A percentile compares a stretch with the other conserved stretches of the same genome.
These are phyloP conservation scores for Sebastes diploproa DNA, from an alignment of 2,797 vertebrate genomes.

Conservation along the genomic window DNA sequence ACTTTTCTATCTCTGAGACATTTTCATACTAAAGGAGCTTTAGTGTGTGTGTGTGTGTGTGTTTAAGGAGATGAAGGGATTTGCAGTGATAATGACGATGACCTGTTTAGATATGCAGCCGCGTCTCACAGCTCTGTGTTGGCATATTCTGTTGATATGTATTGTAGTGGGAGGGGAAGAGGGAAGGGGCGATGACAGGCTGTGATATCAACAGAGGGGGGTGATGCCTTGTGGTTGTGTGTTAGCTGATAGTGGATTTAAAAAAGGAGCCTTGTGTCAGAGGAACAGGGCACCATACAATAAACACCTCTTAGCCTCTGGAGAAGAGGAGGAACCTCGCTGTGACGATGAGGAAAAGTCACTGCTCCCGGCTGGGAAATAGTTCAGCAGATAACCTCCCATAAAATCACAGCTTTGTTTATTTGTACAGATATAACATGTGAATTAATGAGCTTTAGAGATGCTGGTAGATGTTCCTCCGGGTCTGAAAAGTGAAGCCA, in stretches of 20 bases:
- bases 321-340: not conserved
- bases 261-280: slow-evolving; percentile 15
- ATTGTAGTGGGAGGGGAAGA: slow-evolving; percentile 31
- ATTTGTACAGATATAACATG: not conserved
- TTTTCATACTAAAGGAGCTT: slow-evolving; percentile 28
- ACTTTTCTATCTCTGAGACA: slow-evolving; percentile 33
- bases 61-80: slow-evolving; percentile 52
- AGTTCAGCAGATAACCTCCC: not conserved
- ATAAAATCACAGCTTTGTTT: not conserved
- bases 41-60: not conserved
- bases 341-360: not conserved
- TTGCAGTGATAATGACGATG: slow-evolving; percentile 53
- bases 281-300: not conserved
- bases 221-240: slow-evolving; percentile 20
- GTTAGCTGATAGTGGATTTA: slow-evolving; percentile 35
- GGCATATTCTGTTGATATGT: slow-evolving; percentile 39
- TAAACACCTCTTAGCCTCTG: not conserved
- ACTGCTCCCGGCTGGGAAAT: not conserved
- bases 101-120: slow-evolving; percentile 50
- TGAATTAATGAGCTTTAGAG: not conserved
- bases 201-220: slow-evolving; percentile 37
- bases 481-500: not conserved
- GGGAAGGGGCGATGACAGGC: slow-evolving; percentile 30
- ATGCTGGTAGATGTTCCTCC: not conserved
- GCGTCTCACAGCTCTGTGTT: slow-evolving; percentile 11